Conservation (phyloP, 2,888 invertebrate species). For the Thecophora atra region DNA sequence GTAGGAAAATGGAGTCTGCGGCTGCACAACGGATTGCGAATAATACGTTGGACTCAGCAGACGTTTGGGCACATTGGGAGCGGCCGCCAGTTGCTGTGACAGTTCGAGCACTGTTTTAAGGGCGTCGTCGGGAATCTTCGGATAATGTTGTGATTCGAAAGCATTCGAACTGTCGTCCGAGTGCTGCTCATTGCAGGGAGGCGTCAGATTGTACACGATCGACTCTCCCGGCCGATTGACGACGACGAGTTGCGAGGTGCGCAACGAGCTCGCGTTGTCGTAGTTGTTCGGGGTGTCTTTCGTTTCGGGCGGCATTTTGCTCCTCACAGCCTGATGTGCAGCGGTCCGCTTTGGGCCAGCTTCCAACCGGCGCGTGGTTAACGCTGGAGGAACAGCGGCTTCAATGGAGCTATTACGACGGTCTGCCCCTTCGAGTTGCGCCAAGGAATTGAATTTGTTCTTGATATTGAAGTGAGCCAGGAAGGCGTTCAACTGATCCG, state of each 20-base stretch:
- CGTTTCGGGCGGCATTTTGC: conserved; percentile 56
- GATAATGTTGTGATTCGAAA: conserved; percentile 51
- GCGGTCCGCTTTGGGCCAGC: conserved; percentile 42
- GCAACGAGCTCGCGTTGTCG: conserved; percentile 52
- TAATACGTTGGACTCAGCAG: conserved; percentile 56
- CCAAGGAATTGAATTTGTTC: conserved; percentile 56
- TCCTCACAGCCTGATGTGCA: conserved; percentile 45
- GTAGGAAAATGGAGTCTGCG: conserved; percentile 56
- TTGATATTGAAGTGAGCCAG: conserved; percentile 64
- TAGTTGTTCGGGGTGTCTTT: conserved; percentile 53
- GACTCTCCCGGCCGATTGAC: conserved; percentile 65
- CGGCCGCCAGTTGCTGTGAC: conserved; percentile 65
- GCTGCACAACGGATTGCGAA: conserved; percentile 59
- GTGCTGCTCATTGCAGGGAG: conserved; percentile 46
- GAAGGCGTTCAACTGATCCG: conserved; percentile 65
- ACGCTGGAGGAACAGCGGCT: neutral
- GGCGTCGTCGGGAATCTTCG: conserved; percentile 64
- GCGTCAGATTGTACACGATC: conserved; percentile 59
- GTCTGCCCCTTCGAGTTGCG: conserved; percentile 44
- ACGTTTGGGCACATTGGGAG: conserved; percentile 62
- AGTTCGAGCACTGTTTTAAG: conserved; percentile 64
- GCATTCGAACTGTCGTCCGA: conserved; percentile 42
- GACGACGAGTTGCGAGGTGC: conserved; percentile 63
- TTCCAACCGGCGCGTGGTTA: neutral
- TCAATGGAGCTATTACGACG: neutral